phyloP scores from a whole-genome alignment of 2,797 vertebrate species.

The Meriones psammophilus region DNA sequence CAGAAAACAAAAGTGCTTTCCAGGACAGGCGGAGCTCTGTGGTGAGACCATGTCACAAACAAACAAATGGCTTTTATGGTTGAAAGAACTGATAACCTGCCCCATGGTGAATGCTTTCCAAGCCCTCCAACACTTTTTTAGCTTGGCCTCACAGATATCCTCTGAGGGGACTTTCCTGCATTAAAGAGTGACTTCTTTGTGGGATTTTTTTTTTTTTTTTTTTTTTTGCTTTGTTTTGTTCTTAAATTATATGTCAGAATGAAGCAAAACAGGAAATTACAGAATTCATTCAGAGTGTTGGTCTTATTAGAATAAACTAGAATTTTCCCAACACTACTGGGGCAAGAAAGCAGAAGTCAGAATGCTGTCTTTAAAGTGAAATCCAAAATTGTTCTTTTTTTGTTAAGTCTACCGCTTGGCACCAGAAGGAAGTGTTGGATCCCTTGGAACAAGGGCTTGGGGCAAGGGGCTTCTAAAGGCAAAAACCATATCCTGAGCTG shows the following conservation, averaged over 20 bases:
- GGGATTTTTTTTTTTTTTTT: too few species aligned
- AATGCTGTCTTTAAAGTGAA: slow-evolving; percentile 8
- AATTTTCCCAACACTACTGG: neutral
- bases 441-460: too few species aligned
- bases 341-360: neutral
- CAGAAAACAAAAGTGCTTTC: neutral
- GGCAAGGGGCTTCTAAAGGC: neutral
- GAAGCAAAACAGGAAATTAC: slow-evolving; percentile 32
- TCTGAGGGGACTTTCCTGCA: neutral
- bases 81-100: neutral
- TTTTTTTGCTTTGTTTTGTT: neutral
- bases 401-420: neutral
- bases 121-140: neutral
- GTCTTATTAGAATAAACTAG: neutral
- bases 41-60: neutral
- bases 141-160: neutral
- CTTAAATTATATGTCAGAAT: slow-evolving; percentile 6
- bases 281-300: neutral
- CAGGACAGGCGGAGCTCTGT: neutral
- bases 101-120: neutral
- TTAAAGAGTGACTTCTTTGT: slow-evolving; percentile 24
- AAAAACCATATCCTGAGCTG: neutral
- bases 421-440: neutral
- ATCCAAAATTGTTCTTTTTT: neutral
- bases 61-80: neutral